phyloP scores from a whole-genome alignment of 35 echinoderm and acorn worm species.

The Ophiothrix spiculata region DNA sequence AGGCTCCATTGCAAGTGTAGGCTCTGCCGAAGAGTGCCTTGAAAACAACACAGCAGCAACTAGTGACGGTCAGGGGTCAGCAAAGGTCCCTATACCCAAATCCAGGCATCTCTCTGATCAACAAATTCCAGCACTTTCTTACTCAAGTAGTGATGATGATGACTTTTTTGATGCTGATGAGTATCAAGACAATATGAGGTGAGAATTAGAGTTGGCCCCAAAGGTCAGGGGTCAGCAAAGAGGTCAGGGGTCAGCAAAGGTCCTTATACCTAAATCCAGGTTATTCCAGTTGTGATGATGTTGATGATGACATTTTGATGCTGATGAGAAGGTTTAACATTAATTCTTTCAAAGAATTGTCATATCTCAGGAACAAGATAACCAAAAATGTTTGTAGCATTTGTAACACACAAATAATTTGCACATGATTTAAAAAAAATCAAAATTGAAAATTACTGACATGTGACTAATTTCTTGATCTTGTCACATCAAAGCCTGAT shows the following conservation, averaged over 20 bases:
- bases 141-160: constrained; percentile 97
- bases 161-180: constrained; percentile 95
- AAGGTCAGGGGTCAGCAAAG: no score
- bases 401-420: no score
- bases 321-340: no score
- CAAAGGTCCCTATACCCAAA: not conserved
- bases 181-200: constrained; percentile 43
- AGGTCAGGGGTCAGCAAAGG: not conserved
- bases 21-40: constrained; percentile 53
- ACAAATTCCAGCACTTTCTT: constrained; percentile 79
- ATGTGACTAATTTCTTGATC: no score
- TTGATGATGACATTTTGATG: constrained; percentile 95
- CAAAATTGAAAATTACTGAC: no score
- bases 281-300: constrained; percentile 85
- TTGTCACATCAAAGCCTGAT: no score
- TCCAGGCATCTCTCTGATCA: constrained; percentile 24
- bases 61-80: not conserved
- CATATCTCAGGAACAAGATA: no score
- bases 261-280: not conserved
- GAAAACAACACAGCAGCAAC: constrained; percentile 17
- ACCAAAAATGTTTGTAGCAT: no score
- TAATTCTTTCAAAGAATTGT: no score
- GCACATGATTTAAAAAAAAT: no score
- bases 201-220: no score
- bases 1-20: constrained; percentile 28